Conservation (phyloP, 2,113 vertebrate species). For the Trematocara variabile region DNA sequence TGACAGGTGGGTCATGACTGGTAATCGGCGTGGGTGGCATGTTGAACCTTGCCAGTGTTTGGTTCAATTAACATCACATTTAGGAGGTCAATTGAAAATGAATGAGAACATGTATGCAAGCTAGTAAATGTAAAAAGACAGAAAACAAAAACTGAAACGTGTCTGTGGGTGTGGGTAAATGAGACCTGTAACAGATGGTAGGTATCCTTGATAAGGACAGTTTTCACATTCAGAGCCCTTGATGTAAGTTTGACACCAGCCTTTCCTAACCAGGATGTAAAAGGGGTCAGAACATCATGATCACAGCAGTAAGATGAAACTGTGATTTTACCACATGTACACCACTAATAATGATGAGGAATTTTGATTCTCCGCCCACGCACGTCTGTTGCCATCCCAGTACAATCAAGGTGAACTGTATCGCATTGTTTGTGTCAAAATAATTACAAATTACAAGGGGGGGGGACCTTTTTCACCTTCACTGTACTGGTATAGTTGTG, state of each 20-base stretch:
- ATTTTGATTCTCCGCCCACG: background rate
- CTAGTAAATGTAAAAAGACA: background rate
- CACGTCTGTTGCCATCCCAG: background rate
- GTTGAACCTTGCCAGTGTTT: background rate
- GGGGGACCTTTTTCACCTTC: background rate
- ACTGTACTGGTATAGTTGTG: background rate
- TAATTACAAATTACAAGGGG: background rate
- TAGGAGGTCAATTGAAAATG: background rate
- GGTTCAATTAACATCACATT: background rate
- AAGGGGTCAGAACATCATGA: background rate
- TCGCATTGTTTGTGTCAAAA: background rate
- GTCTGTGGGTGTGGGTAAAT: background rate
- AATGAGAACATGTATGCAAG: background rate
- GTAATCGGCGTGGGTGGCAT: background rate
- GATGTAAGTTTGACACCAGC: constrained; percentile 26
- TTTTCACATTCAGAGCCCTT: constrained; percentile 29
- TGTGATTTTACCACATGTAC: background rate
- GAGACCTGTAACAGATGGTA: constrained; percentile 16
- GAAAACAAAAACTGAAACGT: background rate
- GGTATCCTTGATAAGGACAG: constrained; percentile 19
- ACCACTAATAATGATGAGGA: background rate
- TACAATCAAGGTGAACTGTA: background rate
- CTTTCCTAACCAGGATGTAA: background rate
- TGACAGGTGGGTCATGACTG: background rate
- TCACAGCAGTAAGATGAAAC: background rate